Conservation (phyloP, 92 coral and sea anemone genomes). For the Anthopleura xanthogrammica region DNA sequence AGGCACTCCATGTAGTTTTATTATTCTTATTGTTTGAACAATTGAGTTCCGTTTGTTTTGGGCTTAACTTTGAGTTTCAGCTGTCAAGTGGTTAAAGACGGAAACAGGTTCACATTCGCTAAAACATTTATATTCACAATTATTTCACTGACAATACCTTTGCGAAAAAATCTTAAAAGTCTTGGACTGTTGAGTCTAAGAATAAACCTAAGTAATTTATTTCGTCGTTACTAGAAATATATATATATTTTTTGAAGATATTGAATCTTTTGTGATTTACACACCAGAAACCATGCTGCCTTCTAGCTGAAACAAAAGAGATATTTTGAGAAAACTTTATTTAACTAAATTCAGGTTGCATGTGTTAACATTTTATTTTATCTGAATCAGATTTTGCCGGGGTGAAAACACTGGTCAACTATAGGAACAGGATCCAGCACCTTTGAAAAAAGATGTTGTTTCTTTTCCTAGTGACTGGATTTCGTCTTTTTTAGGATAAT, state of each 20-base stretch:
- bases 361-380: too few relatives aligned
- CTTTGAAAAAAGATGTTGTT: too few relatives aligned
- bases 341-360: too few relatives aligned
- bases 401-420: too few relatives aligned
- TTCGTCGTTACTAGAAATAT: not conserved
- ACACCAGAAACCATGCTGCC: not conserved
- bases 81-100: not conserved
- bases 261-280: not conserved
- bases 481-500: too few relatives aligned
- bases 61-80: not conserved
- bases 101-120: not conserved
- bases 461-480: too few relatives aligned
- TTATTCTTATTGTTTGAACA: not conserved
- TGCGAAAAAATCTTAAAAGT: not conserved
- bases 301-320: not conserved
- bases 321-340: too few relatives aligned
- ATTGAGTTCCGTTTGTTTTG: slow-evolving; percentile 4
- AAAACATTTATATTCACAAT: not conserved
- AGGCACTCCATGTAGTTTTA: not conserved
- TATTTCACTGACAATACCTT: not conserved
- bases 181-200: not conserved
- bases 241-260: not conserved
- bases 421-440: too few relatives aligned
- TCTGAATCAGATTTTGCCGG: too few relatives aligned
- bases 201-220: not conserved